Evolutionary conservation across 2,797 vertebrate genomes (phyloP), one percentile per base, ranked within the genome.

Genomic region (Intellagama lesueurii): DNA sequence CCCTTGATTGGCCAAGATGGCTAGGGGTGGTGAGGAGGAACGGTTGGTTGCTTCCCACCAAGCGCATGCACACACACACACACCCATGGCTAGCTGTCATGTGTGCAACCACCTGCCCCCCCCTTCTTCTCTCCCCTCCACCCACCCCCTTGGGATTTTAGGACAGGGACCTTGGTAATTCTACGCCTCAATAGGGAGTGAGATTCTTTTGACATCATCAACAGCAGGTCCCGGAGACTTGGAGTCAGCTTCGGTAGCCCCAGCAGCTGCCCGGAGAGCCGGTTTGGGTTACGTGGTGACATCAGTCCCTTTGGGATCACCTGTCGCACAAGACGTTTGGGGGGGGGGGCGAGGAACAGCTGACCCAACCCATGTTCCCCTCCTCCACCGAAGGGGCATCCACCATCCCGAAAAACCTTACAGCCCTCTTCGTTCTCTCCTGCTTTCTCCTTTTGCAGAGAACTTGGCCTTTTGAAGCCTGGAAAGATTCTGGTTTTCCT

Each of bases 241-340:
- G 70, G 72, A 87, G 87, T 76, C 76, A 16, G 12, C n/a, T 49
- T 64, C 77, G 12, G n/a, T 87, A 88, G 81, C 9, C 0, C 87
- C 90, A 85, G 90, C 95, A 94, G 95, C 94, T 95, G 95, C 83
- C 0, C 6, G 16, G 22, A 52, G 9, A 19, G 19, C 1, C 52
- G 92, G 87, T 80, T 95, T 93, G 52, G 64, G 89, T 95, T 95
- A 92, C 87, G 47, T 56, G 64, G 91, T 95, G 95, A 95, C 94
- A 93, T 95, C 94, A 95, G 75, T 90, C 32, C 52, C 90, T 88
- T 80, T 89, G 90, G 91, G 92, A 64, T 90, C 95, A 94, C 95
- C 94, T 95, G 95, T 92, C 81, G 24, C 14, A 0, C 64, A 35
- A 79, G 3, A n/a, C 5, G 81, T 56, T 56, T 35, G 12, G 26